Base-by-base conservation (phyloP, 2,113 vertebrate species). In the Aegypius monachus region DNA sequence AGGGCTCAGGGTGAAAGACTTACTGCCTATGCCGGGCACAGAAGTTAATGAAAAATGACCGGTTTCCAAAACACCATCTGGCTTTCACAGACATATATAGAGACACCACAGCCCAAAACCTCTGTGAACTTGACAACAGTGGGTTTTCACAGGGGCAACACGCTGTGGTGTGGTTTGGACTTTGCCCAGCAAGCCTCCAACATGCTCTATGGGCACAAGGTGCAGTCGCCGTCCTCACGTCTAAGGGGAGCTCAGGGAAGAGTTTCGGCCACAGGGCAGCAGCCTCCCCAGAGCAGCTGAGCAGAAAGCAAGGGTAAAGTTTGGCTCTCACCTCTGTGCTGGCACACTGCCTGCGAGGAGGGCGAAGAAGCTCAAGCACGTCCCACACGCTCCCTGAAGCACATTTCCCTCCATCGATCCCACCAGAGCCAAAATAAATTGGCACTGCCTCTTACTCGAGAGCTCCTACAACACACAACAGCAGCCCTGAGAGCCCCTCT, bases 271-370 rank as follows among this genome's bases (percentile, higher is more conserved):
- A 66, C 32, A 32, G 81, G 65, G 80, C 61, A 81, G 77, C 77
- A 95, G 83, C 80, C 38, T 63, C 40, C n/a, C 34, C 71, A n/a
- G 53, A 93, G 83, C 70, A 89, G 73, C 61, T 16, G 43, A 93
- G 89, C 66, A 94, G 50, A 95, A 95, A 82, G 62, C 70, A 62
- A 89, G 89, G 83, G 62, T 87, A 65, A 95, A 87, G 78, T 66
- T 74, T 97, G 95, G 89, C 96, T 95, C 84, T 94, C 94, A 96
- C 95, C 95, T 95, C 95, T 92, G 50, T 88, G 71, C 89, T 96
- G 94, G 96, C 95, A 94, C 8, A 2, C 42, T 82, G 95, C 97
- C 94, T 16, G 6, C 1, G 1, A 89, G 65, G 73, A 81, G 73
- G 78, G 87, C 6, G 5, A 91, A 93, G 89, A 82, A 93, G 88